Percentiles rank a stretch among this genome's conserved stretches.
Conservation (phyloP, 2,113 vertebrate genomes). For the Hirundichthys speculiger region DNA sequence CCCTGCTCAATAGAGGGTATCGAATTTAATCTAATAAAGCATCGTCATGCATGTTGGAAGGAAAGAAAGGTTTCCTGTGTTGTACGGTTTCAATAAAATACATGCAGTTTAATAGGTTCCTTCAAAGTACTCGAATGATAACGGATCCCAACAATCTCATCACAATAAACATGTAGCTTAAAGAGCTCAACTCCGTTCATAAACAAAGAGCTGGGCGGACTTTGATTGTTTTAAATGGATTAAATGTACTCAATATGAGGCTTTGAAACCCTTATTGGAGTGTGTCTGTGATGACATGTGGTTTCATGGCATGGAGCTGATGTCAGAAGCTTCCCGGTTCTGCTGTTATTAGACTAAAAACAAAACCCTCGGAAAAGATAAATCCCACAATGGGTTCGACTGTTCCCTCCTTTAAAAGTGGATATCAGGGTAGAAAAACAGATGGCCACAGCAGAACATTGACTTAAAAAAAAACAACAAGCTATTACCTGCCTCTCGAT, state of each 20-base stretch:
- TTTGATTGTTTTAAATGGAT: not conserved
- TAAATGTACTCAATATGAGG: conserved; percentile 4
- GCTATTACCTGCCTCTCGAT: too few species aligned
- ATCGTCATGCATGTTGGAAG: not conserved
- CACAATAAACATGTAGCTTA: conserved; percentile 24
- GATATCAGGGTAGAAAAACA: too few species aligned
- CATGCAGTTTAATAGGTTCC: conserved; percentile 7
- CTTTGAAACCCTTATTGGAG: conserved; percentile 9
- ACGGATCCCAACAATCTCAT: conserved; percentile 1
- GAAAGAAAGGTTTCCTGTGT: not conserved
- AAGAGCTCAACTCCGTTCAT: not conserved
- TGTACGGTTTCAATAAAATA: too few species aligned
- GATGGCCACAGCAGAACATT: too few species aligned
- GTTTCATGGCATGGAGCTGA: not conserved
- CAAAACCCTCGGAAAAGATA: too few species aligned
- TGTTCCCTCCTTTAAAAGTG: too few species aligned
- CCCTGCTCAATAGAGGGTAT: conserved; percentile 14
- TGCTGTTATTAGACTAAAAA: not conserved
- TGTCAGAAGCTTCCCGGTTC: not conserved
- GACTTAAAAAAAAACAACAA: too few species aligned
- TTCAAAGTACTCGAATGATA: not conserved
- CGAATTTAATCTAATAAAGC: conserved; percentile 26
- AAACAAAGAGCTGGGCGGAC: not conserved
- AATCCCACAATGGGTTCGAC: too few species aligned
- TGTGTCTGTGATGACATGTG: not conserved